Evolutionary conservation across 1,140 invertebrate species (phyloP), one percentile per base, ranked within the genome.

Genomic region (Apis dorsata): DNA sequence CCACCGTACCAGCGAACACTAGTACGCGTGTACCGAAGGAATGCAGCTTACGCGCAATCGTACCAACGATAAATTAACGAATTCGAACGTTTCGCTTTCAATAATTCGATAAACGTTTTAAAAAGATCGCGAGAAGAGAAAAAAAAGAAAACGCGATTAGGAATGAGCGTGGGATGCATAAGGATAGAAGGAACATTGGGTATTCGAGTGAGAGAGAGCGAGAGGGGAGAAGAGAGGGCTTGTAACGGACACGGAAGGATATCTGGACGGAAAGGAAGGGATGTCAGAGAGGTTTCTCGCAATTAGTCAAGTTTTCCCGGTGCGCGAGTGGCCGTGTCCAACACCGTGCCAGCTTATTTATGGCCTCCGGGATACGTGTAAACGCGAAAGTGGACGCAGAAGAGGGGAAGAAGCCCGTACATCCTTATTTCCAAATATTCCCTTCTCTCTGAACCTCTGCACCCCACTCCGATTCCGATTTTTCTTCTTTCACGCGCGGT

Each of bases 291-390:
- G 84, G 82, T 86, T 88, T 88, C 86, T 90, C 86, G 86, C 89
- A 90, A 90, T 90, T 90, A 90, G 89, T 86, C 89, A 89, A 89
- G 86, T 89, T 89, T 87, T 89, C 88, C 85, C 85, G 60, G 78
- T 86, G 62, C 78, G 49, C 86, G 53, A 72, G 57, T 83, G 71
- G 74, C 65, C 76, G 68, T 81, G 85, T 89, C 87, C 81, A 77
- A 84, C 81, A 79, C 75, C 83, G 77, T 71, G 60, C 63, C 60
- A 44, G 81, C 62, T 89, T 89, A 89, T 89, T 89, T 89, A 89
- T 89, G 83, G 81, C 69, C 69, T 72, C 62, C 75, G 80, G 79
- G 51, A 84, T 73, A 86, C 72, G 79, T 88, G 87, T 89, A 84
- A 89, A 89, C 86, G 88, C 81, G 87, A 89, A 86, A 84, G 81